Percentiles rank a stretch among this genome's conserved stretches.
Evolutionary conservation across 2,888 invertebrate species (phyloP).

Genomic region (Lottia scabra): DNA sequence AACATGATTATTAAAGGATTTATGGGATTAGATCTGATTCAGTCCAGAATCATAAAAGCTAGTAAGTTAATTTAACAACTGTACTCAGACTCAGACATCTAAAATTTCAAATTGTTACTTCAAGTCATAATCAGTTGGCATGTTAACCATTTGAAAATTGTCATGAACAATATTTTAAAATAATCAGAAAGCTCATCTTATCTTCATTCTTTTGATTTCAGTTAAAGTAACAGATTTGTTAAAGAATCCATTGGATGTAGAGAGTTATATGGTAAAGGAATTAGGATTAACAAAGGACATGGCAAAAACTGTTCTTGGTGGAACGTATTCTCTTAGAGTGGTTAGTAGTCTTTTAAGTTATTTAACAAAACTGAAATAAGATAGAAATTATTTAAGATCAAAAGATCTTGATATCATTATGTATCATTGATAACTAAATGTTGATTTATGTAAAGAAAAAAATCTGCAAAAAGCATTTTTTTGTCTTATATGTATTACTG

Average conservation of each 20-base stretch:
- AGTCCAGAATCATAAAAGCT: conserved; percentile 20
- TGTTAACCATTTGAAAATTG: too few species aligned
- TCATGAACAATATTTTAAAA: too few species aligned
- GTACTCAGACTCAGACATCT: too few species aligned
- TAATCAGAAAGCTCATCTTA: too few species aligned
- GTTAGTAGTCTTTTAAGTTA: conserved; percentile 36
- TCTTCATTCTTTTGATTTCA: conserved; percentile 21
- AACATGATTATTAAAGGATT: conserved; percentile 42
- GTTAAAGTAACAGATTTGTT: conserved; percentile 49
- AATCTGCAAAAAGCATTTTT: too few species aligned
- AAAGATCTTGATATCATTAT: too few species aligned
- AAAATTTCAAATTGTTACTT: not conserved
- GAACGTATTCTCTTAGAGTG: conserved; percentile 46
- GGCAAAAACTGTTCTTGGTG: conserved; percentile 43
- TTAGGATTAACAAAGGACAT: conserved; percentile 39
- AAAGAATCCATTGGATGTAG: conserved; percentile 39
- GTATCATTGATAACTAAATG: too few species aligned
- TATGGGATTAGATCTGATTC: conserved; percentile 45
- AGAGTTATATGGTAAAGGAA: conserved; percentile 37
- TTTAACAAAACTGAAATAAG: not conserved
- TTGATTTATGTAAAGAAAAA: too few species aligned
- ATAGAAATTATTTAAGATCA: too few species aligned
- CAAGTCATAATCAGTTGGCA: not conserved
- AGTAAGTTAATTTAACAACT: too few species aligned
- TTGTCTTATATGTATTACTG: too few species aligned